A percentile compares a stretch with the other conserved stretches of the same genome.
phyloP scores from a whole-genome alignment of 2,113 vertebrate genomes.

The Heterochromis multidens region DNA sequence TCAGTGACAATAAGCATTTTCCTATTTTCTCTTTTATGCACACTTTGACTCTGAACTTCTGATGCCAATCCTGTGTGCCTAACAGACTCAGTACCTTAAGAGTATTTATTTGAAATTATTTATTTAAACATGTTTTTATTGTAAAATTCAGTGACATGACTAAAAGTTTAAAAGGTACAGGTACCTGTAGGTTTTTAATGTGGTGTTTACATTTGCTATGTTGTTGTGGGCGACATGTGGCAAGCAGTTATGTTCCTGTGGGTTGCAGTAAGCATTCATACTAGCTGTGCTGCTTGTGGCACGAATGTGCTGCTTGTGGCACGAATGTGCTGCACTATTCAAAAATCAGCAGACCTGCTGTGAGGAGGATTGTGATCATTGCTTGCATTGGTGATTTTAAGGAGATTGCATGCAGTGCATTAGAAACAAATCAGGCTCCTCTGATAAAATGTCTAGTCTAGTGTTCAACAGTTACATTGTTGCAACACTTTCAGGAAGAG shows the following conservation, averaged over 20 bases:
- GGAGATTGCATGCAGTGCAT: background rate
- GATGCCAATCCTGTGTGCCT: conserved; percentile 26
- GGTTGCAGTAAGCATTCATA: conserved; percentile 6
- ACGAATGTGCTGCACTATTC: conserved; percentile 5
- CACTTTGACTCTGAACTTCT: background rate
- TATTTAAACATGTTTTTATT: conserved; percentile 43
- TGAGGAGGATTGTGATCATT: background rate
- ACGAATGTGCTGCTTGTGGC: background rate
- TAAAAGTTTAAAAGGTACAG: background rate
- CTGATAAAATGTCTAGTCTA: background rate
- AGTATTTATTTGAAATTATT: conserved; percentile 66
- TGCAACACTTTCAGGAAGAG: background rate
- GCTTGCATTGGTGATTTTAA: background rate
- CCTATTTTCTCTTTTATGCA: background rate
- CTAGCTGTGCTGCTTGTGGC: background rate
- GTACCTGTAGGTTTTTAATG: background rate
- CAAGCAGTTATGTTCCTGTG: conserved; percentile 29
- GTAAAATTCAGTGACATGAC: background rate
- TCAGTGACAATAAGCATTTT: background rate
- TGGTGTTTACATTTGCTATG: conserved; percentile 20
- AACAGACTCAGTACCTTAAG: background rate
- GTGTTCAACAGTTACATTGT: background rate
- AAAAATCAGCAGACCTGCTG: background rate
- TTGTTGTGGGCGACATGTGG: conserved; percentile 1
- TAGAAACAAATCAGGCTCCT: background rate